These are phyloP conservation scores for Heliornis fulica DNA, from an alignment of 2,113 vertebrate species.

Conservation along the genomic window DNA sequence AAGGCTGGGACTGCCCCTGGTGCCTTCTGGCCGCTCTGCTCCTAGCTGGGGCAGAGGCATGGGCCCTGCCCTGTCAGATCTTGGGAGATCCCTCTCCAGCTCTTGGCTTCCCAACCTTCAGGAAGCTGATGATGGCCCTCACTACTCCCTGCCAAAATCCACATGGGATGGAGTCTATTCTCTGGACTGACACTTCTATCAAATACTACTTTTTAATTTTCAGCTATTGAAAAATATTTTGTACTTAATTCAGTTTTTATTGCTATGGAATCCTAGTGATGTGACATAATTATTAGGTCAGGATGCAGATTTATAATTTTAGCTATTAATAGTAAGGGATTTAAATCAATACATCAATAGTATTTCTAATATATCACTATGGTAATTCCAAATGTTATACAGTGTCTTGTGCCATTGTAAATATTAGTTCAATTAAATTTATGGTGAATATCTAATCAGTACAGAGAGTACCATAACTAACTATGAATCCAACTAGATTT, in stretches of 20 bases:
- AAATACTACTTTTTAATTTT: not conserved
- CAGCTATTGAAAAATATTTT: not conserved
- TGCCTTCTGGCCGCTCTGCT: not conserved
- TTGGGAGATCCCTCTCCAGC: not conserved
- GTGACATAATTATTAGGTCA: not conserved
- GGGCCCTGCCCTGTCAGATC: too few relatives aligned
- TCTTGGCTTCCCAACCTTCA: not conserved
- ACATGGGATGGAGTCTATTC: not conserved
- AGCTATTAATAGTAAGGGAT: not conserved
- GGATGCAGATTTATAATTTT: not conserved
- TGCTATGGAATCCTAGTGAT: not conserved
- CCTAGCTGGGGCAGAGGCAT: not conserved
- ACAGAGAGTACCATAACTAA: not conserved
- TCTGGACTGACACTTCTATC: not conserved
- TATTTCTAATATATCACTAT: not conserved
- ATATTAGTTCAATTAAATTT: not conserved
- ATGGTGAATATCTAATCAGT: not conserved
- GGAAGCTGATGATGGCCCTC: not conserved
- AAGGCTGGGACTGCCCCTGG: not conserved
- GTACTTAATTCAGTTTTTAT: not conserved
- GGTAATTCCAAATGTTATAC: not conserved
- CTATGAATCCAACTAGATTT: not conserved
- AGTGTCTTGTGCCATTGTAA: not conserved
- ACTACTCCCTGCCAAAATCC: not conserved
- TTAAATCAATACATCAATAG: not conserved